phyloP scores from a whole-genome alignment of 2,113 vertebrate species.

The Potamarius usumacintae region DNA sequence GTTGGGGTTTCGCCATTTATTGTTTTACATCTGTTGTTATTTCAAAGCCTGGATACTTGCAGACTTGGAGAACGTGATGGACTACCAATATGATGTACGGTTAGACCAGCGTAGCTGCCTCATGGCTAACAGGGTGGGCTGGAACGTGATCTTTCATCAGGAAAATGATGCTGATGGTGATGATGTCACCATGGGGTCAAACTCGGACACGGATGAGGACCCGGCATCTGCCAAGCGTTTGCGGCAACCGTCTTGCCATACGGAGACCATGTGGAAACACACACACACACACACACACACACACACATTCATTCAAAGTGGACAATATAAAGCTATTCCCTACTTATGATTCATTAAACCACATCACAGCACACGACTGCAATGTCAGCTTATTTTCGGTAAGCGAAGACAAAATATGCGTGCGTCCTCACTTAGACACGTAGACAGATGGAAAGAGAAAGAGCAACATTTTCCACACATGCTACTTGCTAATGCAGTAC shows the following conservation, averaged over 20 bases:
- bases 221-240: conserved; percentile 62
- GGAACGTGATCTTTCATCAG: conserved; percentile 67
- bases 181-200: conserved; percentile 71
- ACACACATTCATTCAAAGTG: conserved; percentile 15
- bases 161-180: conserved; percentile 56
- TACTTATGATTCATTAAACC: conserved; percentile 49
- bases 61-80: conserved; percentile 40
- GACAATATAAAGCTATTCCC: conserved; percentile 39
- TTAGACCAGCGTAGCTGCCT: conserved; percentile 5
- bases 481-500: conserved; percentile 38
- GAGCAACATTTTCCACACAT: conserved; percentile 22
- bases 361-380: conserved; percentile 49
- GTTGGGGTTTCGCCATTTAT: conserved; percentile 64
- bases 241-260: conserved; percentile 64
- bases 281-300: conserved; percentile 14
- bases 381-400: conserved; percentile 61
- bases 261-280: conserved; percentile 61
- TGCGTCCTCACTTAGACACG: conserved; percentile 4
- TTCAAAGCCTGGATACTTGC: conserved; percentile 67
- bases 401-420: conserved; percentile 38
- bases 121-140: conserved; percentile 69
- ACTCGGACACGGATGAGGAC: conserved; percentile 68
- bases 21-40: conserved; percentile 71
- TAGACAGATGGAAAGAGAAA: conserved; percentile 13
- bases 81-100: conserved; percentile 10